phyloP scores from a whole-genome alignment of 2,113 vertebrate genomes.

The Equus quagga region DNA sequence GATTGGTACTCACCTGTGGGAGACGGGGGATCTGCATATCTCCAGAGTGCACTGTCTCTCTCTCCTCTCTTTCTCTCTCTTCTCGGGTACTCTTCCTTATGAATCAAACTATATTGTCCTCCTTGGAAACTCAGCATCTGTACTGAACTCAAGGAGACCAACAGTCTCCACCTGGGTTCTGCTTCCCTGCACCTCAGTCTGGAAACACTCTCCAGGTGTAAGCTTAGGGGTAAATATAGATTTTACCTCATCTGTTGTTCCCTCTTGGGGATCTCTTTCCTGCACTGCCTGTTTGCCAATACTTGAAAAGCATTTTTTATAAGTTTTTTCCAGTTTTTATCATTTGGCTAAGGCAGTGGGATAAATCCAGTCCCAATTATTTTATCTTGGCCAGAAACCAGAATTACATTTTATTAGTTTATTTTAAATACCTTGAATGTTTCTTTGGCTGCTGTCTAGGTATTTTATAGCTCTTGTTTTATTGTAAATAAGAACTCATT shows the following conservation, averaged over 20 bases:
- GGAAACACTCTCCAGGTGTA: not conserved
- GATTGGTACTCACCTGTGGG: not conserved
- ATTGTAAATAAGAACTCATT: not conserved
- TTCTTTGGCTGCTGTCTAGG: not conserved
- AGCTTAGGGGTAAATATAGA: not conserved
- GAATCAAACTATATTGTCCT: not conserved
- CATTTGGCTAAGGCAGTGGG: not conserved
- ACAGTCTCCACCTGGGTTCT: accelerated
- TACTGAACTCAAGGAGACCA: not conserved
- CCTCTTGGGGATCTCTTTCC: not conserved
- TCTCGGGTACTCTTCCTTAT: not conserved
- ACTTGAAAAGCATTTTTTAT: not conserved
- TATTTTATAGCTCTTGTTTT: not conserved
- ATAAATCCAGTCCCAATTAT: not conserved
- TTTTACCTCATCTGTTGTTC: not conserved
- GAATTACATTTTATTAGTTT: not conserved
- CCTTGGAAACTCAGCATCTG: not conserved
- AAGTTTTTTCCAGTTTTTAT: not conserved
- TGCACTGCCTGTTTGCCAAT: not conserved
- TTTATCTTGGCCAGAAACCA: conserved; percentile 37
- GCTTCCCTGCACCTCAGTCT: not conserved
- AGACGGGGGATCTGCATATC: not conserved
- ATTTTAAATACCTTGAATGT: not conserved
- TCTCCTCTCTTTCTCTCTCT: too few species aligned
- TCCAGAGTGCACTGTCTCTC: too few species aligned